Conservation (phyloP, 2,797 vertebrate genomes). For the Brachyalestes nurse region DNA sequence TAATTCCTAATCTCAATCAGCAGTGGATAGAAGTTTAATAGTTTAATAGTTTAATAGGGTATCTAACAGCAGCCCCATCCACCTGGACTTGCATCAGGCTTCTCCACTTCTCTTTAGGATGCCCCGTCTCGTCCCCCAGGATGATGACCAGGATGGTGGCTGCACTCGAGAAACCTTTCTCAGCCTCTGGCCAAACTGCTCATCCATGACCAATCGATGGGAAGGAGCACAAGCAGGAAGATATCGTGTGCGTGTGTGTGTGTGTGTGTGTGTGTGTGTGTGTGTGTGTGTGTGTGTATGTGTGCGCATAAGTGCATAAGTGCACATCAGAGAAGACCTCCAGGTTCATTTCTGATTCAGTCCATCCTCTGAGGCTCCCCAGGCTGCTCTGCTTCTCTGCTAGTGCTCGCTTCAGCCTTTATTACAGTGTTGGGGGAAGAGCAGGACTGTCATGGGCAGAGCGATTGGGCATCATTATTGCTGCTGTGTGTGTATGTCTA, state of each 20-base stretch:
- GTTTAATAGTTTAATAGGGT: too few species aligned
- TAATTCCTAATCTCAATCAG: conserved; percentile 76
- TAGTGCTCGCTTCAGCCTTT: conserved; percentile 37
- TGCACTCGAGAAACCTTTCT: conserved; percentile 52
- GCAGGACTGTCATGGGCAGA: conserved; percentile 41
- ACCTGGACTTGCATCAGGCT: conserved; percentile 31
- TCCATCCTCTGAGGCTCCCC: conserved; percentile 40
- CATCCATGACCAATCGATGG: conserved; percentile 52
- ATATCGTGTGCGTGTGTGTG: conserved; percentile 1
- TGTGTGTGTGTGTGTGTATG: conserved; percentile 6
- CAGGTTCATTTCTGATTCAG: conserved; percentile 52
- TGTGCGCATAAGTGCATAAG: conserved; percentile 47
- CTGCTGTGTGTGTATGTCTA: conserved; percentile 22
- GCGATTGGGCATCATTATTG: conserved; percentile 55
- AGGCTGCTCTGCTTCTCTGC: conserved; percentile 11
- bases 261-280: conserved; percentile 18
- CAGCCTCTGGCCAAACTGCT: conserved; percentile 50
- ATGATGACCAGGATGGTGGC: conserved; percentile 47
- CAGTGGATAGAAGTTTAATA: conserved; percentile 59
- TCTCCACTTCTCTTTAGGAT: conserved; percentile 47
- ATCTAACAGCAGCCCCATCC: conserved; percentile 61
- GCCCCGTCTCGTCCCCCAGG: conserved; percentile 27
- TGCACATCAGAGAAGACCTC: conserved; percentile 51
- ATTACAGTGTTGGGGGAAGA: conserved; percentile 45
- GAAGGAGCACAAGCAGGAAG: conserved; percentile 4